Evolutionary conservation across 2,888 invertebrate species (phyloP).

Genomic region (Melanophora roralis): DNA sequence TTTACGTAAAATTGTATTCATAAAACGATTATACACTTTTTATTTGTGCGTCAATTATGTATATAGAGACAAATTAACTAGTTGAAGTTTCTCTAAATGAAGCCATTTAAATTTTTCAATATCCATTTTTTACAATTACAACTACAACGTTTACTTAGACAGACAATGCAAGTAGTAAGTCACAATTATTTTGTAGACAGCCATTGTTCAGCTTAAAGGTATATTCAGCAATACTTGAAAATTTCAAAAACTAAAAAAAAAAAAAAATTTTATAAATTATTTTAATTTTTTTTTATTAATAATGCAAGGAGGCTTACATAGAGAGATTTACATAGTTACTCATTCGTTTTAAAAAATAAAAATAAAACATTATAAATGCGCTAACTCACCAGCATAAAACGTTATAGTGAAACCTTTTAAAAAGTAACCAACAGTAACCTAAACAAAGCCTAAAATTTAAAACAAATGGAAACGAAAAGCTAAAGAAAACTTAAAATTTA

Average conservation of each 20-base stretch:
- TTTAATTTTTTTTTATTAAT: conserved; percentile 19
- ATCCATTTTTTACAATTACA: conserved; percentile 1
- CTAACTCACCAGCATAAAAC: conserved; percentile 8
- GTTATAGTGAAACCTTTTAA: conserved; percentile 28
- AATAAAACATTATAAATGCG: not conserved
- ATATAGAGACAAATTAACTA: no score
- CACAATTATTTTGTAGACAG: conserved; percentile 6
- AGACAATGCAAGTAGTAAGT: conserved; percentile 36
- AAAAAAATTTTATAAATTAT: conserved; percentile 47
- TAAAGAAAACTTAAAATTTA: not conserved
- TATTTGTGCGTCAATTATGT: not conserved
- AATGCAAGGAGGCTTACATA: conserved; percentile 28
- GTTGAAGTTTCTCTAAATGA: conserved; percentile 44
- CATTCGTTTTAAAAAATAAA: not conserved
- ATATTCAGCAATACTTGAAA: conserved; percentile 8
- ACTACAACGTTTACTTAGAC: not conserved
- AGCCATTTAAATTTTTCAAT: conserved; percentile 55
- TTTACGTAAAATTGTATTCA: not conserved
- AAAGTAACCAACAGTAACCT: not conserved
- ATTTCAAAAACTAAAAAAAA: conserved; percentile 5
- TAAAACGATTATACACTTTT: not conserved
- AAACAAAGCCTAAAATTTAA: not conserved
- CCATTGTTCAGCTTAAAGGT: conserved; percentile 47
- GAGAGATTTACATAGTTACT: conserved; percentile 40
- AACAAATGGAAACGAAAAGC: conserved; percentile 2